Evolutionary conservation across 2,888 invertebrate species (phyloP), one percentile per base, ranked within the genome.

Genomic region (Agriopis aurantiaria): DNA sequence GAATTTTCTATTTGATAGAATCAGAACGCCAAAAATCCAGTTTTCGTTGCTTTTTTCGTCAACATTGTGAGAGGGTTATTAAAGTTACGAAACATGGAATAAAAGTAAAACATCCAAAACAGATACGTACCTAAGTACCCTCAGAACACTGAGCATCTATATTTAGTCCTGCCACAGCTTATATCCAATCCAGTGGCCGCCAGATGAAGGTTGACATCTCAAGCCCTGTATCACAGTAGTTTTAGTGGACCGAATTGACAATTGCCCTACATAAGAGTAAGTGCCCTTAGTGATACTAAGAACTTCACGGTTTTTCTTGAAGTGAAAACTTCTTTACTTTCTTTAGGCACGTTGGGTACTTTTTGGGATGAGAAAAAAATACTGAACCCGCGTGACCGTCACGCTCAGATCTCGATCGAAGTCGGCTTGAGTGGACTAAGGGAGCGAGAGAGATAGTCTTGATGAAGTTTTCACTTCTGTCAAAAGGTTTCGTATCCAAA

Each of bases 161-260:
- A 61, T 71, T 71, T 64, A 48, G 43, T 49, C 49, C 57, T 49
- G 63, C 23, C 52, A 56, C 51, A 8, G 53, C 64, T 72, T 67
- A 67, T 61, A 43, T 64, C 61, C 59, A 41, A 59, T 58, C 67
- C 61, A 68, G 63, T 63, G 52, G 45, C 58, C 52, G 10, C 41
- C 52, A 64, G 67, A 72, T 43, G 72, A 55, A 69, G 72, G 69
- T 72, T 69, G 72, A 72, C 72, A 72, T 52, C 51, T 4, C 57
- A 51, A 67, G 60, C 67, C 56, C 69, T 56, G 56, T 65, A 49
- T 61, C 40, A 67, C 63, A 65, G 56, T 69, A 52, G 63, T 58
- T 59, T 64, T 45, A 45, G n/a, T 55, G 51, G 52, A 11, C 23
- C 43, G 51, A 63, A 72, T 56, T 66, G 72, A 68, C 72, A 69